Base-by-base conservation (phyloP, 2,113 vertebrate genomes). In the Psammodynastes pulverulentus region DNA sequence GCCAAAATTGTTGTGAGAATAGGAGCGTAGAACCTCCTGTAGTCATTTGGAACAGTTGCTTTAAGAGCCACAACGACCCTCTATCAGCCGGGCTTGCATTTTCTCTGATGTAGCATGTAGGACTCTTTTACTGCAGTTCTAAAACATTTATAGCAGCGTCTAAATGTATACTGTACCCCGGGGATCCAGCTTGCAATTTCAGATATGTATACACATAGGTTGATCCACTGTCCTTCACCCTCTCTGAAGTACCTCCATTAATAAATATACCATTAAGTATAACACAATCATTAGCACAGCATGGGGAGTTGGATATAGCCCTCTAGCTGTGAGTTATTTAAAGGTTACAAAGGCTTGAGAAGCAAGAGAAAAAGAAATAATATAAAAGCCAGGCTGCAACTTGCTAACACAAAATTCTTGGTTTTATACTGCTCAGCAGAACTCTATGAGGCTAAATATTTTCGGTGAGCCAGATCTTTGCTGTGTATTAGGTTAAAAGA, bases 141-240 rank as follows among this genome's bases (percentile, higher is more conserved):
- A 88, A 93, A 91, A 88, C 90, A 89, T 53, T 91, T 62, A 85
- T 93, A 91, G 90, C 86, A 51, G 48, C 26, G 3, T 89, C 86
- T 86, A 89, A 88, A 91, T 89, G 87, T 88, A 62, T 89, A 67
- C 67, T 67, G 23, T 52, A 86, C 52, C 90, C 92, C 43, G 26
- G 88, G 53, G 46, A 87, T 51, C 87, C 53, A 86, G 86, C 90
- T 89, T 62, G 87, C 87, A 93, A 86, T 93, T 91, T 85, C 72
- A 91, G 87, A 88, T 89, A 85, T 84, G 90, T 85, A 84, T 85
- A 88, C 90, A 91, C 86, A 93, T 39, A 79, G 86, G 45, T 34
- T 93, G 92, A 88, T 88, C 90, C 52, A 93, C 62, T 93, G 92
- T 91, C 90, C 90, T 93, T 91, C 92, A 89, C 46, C 72, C 53